Percentiles rank a stretch among this genome's conserved stretches.
These are phyloP conservation scores for Notodonta dromedarius DNA, from an alignment of 2,888 invertebrate genomes.

Conservation along the genomic window DNA sequence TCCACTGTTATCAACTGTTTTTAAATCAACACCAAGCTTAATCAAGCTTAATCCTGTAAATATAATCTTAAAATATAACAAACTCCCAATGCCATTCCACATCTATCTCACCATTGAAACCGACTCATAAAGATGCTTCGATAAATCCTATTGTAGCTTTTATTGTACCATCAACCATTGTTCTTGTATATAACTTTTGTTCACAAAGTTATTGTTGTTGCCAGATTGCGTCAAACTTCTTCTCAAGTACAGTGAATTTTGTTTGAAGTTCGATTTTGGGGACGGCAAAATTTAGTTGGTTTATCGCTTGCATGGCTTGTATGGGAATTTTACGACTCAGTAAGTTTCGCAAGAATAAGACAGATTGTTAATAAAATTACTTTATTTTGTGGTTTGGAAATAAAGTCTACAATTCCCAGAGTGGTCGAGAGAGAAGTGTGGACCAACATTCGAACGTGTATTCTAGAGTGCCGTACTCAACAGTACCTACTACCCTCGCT, in stretches of 20 bases:
- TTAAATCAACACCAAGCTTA: too few species aligned
- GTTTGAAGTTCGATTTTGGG: neutral
- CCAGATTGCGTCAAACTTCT: too few species aligned
- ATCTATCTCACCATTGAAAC: constrained; percentile 20
- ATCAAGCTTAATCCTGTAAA: too few species aligned
- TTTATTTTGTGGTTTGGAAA: neutral
- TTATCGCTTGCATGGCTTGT: neutral
- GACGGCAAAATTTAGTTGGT: constrained; percentile 1
- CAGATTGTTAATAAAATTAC: neutral
- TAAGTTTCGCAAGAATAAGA: neutral
- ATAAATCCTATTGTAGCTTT: constrained; percentile 35
- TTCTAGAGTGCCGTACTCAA: too few species aligned
- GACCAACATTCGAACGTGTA: too few species aligned
- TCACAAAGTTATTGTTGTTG: too few species aligned
- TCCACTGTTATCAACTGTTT: too few species aligned
- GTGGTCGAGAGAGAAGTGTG: neutral
- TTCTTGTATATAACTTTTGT: constrained; percentile 13
- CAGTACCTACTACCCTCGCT: too few species aligned
- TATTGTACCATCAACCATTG: constrained; percentile 25
- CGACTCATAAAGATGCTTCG: constrained; percentile 32
- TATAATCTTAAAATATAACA: too few species aligned
- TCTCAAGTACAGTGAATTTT: neutral
- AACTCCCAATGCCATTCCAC: neutral
- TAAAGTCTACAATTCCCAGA: neutral
- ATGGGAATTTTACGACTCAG: neutral